Evolutionary conservation across 2,888 invertebrate species (phyloP).

Genomic region (Polydrusus cervinus): DNA sequence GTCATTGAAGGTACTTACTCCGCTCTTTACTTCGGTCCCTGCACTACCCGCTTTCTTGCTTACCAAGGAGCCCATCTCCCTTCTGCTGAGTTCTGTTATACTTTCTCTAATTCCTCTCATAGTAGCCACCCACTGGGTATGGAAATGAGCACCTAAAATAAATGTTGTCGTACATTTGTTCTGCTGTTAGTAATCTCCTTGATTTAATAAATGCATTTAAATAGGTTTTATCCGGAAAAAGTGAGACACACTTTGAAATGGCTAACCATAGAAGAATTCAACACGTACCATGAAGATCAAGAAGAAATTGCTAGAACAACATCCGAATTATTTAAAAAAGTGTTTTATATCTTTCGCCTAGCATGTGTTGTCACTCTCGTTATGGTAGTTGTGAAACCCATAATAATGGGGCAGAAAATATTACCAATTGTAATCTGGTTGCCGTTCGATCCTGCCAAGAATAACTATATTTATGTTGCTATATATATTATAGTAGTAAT

Average conservation of each 20-base stretch:
- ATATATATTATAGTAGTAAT: neutral
- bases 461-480: conserved; percentile 9
- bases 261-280: conserved; percentile 3
- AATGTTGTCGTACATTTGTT: too few relatives aligned
- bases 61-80: too few relatives aligned
- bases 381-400: neutral
- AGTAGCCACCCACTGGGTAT: too few relatives aligned
- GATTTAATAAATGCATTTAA: too few relatives aligned
- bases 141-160: too few relatives aligned
- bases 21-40: too few relatives aligned
- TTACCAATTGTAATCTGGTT: conserved; percentile 11
- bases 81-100: too few relatives aligned
- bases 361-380: conserved; percentile 3
- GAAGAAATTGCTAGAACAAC: conserved; percentile 13
- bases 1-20: too few relatives aligned
- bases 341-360: neutral
- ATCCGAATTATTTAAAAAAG: neutral
- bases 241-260: conserved; percentile 19
- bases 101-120: too few relatives aligned
- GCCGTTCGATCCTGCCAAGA: conserved; percentile 4
- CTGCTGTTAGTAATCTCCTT: too few relatives aligned
- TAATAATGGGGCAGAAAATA: conserved; percentile 3
- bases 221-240: neutral
- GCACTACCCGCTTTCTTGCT: too few relatives aligned
- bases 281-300: conserved; percentile 5